Evolutionary conservation across 2,797 vertebrate genomes (phyloP), one percentile per base, ranked within the genome.

Genomic region (Enteromius anoplus): DNA sequence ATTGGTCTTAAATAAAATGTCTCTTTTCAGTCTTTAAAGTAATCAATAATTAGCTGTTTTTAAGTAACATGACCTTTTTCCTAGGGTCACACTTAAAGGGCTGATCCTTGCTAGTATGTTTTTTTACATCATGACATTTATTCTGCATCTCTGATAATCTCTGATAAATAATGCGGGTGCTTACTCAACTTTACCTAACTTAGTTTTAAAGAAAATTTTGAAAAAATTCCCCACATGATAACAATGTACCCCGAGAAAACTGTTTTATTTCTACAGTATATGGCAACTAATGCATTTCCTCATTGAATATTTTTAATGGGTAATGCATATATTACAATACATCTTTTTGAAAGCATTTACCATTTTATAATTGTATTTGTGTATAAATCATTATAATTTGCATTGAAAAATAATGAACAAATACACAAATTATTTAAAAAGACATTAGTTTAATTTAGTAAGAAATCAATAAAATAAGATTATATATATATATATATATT

Each of bases 171-270:
- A 26, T 17, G 12, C 4, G 14, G n/a, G 26, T 42, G 26, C n/a
- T 70, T 47, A 14, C 26, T 70, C 68, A 70, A 45, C n/a, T 45
- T 70, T 45, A 45, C 23, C 19, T 23, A 68, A 68, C 37, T 68
- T 66, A 40, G 32, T 66, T 2, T 53, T 21, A 53, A 53, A 53
- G 51, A 53, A 21, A 21, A 37, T 42, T 4, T 7, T 26, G 40
- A 45, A 14, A 70, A 70, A 26, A 7, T 11, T 23, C n/a, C 12
- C 1, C 15, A 69, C 42, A 45, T 69, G 66, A 69, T 15, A 69
- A 69, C 23, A 29, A 40, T 45, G 12, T 45, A 45, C 66, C 42
- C 23, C 0, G 3, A 69, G n/a, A 37, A 69, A 23, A 69, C 15
- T 42, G 21, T 37, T 69, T 42, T 42, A 40, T 69, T 42, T 10